These are phyloP conservation scores for Vicugna pacos DNA, from an alignment of 2,113 vertebrate genomes.

Conservation along the genomic window DNA sequence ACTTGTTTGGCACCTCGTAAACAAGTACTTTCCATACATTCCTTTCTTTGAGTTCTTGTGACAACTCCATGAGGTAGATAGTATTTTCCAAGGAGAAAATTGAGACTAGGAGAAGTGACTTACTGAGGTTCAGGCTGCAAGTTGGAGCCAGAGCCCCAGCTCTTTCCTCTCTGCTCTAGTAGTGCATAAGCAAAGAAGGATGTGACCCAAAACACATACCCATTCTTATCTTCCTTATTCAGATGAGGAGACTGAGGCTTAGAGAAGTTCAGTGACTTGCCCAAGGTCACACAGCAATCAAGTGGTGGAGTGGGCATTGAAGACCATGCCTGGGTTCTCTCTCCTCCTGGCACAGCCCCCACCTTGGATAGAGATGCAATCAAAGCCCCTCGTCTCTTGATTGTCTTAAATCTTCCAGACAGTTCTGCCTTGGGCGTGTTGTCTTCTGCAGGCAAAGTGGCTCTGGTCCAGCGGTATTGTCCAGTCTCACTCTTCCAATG, in stretches of 20 bases:
- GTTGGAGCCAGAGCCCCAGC: not conserved
- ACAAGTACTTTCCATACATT: not conserved
- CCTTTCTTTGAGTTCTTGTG: not conserved
- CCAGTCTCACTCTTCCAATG: not conserved
- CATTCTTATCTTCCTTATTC: not conserved
- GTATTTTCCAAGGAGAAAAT: not conserved
- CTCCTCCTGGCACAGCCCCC: not conserved
- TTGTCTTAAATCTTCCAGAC: not conserved
- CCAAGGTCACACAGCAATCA: not conserved
- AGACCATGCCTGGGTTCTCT: not conserved
- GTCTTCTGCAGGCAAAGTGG: not conserved
- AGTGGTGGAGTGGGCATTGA: not conserved
- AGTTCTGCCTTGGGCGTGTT: not conserved
- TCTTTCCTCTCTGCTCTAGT: not conserved
- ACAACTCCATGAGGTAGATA: not conserved
- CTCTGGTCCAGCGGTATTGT: not conserved
- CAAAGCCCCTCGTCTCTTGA: not conserved
- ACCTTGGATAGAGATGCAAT: not conserved
- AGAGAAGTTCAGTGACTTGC: not conserved
- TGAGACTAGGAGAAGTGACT: not conserved
- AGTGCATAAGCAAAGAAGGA: not conserved
- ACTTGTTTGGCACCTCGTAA: not conserved
- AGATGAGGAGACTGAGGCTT: not conserved
- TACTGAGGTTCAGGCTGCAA: not conserved
- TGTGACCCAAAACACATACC: not conserved